Evolutionary conservation across 2,113 vertebrate species (phyloP), one percentile per base, ranked within the genome.

Genomic region (Sinocyclocheilus rhinocerous): DNA sequence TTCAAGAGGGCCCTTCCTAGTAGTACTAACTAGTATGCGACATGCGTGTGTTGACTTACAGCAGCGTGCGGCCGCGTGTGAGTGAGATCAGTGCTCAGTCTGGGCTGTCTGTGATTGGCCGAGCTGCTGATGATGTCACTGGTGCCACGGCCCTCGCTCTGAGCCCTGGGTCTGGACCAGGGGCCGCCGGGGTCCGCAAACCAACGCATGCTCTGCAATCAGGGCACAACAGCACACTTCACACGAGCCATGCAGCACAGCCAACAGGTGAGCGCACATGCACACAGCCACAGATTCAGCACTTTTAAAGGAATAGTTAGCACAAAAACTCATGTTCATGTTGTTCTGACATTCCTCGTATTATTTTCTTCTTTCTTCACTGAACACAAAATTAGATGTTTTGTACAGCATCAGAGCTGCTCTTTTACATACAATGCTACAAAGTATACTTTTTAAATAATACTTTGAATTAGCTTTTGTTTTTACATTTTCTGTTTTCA

Each of bases 161-260:
- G 93, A 89, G 94, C 94, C 96, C 97, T 91, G 94, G 91, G 90
- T 92, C 95, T 91, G 94, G 92, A 96, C 95, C 96, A 96, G 94
- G 93, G 92, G 81, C 95, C 96, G 93, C 87, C 95, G 93, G 92
- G 90, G 92, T 94, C 94, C 95, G 92, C 95, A 94, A 95, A 42
- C 65, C 96, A 93, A 95, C 96, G 92, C 97, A 97, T 96, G 97
- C 97, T 99, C 97, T 99, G 97, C 92, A 94, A 97, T 96, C 95
- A 94, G 42, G 39, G 39, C 39, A 92, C 67, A 91, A 83, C 84
- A 87, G 93, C 92, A 94, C 90, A 91, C 88, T 84, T 82, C 75
- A 84, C 81, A 87, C 79, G 48, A 7, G 67, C 61, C 84, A 87
- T 89, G 88, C 87, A 85, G 72, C 63, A 87, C 18, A 80, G 61